These are phyloP conservation scores for Ceriagrion tenellum DNA, from an alignment of 2,888 invertebrate genomes.

Conservation along the genomic window DNA sequence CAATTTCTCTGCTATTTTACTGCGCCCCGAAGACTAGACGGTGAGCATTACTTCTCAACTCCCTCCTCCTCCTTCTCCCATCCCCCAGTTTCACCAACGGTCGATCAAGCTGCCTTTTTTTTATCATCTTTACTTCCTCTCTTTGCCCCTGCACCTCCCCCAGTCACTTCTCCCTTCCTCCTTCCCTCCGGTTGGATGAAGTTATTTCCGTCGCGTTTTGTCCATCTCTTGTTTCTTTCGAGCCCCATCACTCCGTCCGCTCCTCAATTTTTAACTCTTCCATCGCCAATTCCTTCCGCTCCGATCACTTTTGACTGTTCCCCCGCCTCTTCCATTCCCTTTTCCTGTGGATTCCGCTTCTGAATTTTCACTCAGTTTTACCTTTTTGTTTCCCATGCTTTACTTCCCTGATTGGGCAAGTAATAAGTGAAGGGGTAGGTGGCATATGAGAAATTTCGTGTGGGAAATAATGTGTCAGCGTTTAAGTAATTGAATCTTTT, in stretches of 20 bases:
- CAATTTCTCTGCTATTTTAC: conserved; percentile 66
- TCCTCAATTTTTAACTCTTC: background rate
- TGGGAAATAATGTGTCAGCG: too few species aligned
- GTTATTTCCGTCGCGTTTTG: conserved; percentile 54
- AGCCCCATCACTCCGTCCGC: background rate
- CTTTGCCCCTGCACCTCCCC: background rate
- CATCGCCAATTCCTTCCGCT: background rate
- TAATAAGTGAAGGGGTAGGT: too few species aligned
- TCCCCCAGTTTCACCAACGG: conserved; percentile 28
- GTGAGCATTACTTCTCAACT: background rate
- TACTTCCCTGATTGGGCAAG: too few species aligned
- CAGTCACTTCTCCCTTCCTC: background rate
- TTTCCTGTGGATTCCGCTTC: too few species aligned
- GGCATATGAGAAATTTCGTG: too few species aligned
- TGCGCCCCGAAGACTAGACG: conserved; percentile 52
- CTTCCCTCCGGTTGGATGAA: conserved; percentile 21
- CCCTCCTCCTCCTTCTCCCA: background rate
- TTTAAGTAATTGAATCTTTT: too few species aligned
- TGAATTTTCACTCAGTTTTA: too few species aligned
- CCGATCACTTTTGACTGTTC: background rate
- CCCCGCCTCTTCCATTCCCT: background rate
- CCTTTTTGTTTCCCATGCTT: too few species aligned
- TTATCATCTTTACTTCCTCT: background rate
- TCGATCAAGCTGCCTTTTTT: background rate
- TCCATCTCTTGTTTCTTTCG: conserved; percentile 8